Conservation (phyloP, 2,797 vertebrate species). For the Crypturellus tataupa region DNA sequence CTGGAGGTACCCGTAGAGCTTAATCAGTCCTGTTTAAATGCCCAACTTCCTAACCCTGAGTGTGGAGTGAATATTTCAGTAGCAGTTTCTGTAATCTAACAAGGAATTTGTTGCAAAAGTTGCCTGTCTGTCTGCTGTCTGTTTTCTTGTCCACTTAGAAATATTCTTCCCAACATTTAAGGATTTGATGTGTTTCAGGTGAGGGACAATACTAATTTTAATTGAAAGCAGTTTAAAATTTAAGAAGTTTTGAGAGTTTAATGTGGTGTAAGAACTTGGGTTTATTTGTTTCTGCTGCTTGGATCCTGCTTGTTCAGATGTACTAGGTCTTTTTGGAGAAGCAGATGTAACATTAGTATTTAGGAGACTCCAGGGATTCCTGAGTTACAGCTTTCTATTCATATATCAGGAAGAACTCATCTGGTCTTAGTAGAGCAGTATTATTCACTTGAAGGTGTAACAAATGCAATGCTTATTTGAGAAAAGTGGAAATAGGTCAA, state of each 20-base stretch:
- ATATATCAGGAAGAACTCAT: not conserved
- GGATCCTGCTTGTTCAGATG: rapidly evolving
- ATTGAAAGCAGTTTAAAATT: not conserved
- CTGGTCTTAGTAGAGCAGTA: not conserved
- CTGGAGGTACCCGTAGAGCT: not conserved
- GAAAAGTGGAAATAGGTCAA: not conserved
- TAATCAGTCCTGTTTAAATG: not conserved
- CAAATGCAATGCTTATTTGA: not conserved
- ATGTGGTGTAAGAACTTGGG: not conserved
- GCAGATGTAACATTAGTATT: not conserved
- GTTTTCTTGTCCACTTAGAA: not conserved
- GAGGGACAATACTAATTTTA: not conserved
- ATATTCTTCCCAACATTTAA: not conserved
- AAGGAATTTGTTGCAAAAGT: not conserved
- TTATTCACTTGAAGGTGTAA: not conserved
- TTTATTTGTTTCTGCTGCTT: not conserved
- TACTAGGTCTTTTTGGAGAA: not conserved
- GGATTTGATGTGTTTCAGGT: not conserved
- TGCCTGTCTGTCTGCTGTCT: rapidly evolving
- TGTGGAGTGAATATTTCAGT: not conserved
- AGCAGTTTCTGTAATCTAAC: not conserved
- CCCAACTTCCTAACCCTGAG: not conserved
- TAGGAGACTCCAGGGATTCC: rapidly evolving
- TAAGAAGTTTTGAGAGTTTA: not conserved
- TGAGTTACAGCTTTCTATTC: not conserved